These are phyloP conservation scores for Mus pahari DNA, from an alignment of 2,113 vertebrate species.

Conservation along the genomic window DNA sequence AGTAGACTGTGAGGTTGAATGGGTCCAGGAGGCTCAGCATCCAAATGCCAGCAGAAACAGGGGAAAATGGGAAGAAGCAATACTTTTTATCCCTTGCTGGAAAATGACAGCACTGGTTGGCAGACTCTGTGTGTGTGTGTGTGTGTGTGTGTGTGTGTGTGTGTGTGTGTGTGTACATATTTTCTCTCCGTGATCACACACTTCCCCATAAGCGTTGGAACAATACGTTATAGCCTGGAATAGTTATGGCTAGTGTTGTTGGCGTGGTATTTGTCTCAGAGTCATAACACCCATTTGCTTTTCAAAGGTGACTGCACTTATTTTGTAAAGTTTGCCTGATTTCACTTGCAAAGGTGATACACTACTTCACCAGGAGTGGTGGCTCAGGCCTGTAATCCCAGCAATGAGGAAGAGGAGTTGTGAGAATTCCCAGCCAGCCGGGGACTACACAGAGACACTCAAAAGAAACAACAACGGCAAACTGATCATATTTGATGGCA, in stretches of 20 bases:
- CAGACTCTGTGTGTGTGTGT: neutral
- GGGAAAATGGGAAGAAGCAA: neutral
- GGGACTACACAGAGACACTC: neutral
- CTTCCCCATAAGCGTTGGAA: no score
- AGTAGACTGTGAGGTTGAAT: conserved; percentile 66
- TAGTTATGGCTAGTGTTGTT: no score
- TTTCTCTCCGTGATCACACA: fast-evolving
- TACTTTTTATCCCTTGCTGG: conserved; percentile 25
- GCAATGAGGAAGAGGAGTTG: neutral
- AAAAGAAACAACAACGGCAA: neutral
- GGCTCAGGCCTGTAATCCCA: neutral
- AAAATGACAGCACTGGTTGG: neutral
- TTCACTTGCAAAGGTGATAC: neutral
- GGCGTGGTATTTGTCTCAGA: no score
- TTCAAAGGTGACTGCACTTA: neutral
- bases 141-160: fast-evolving
- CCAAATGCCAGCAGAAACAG: neutral
- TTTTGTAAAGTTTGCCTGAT: neutral
- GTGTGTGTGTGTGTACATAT: no score
- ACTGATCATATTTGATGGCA: neutral
- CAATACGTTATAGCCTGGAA: neutral
- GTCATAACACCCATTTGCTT: neutral
- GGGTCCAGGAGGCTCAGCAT: conserved; percentile 43
- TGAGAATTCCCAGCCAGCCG: neutral
- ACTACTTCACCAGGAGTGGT: neutral